Percentiles rank a stretch among this genome's conserved stretches.
Evolutionary conservation across 2,113 vertebrate species (phyloP).

Genomic region (Burhinus bistriatus): DNA sequence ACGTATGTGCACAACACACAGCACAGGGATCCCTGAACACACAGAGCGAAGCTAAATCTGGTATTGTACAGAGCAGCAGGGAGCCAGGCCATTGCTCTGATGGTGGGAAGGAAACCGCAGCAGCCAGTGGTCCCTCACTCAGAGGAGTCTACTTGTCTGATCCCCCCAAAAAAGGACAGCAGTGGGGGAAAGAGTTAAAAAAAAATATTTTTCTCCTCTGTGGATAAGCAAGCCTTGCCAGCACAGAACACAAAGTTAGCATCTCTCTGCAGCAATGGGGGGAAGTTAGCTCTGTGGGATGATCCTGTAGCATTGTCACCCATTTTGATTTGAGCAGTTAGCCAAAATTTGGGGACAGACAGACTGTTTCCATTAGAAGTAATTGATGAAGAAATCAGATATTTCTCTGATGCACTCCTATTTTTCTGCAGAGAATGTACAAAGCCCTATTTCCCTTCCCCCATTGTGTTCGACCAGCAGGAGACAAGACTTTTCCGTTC

Average conservation of each 20-base stretch:
- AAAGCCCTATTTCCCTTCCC: slow-evolving; percentile 50
- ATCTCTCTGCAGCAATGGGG: background rate
- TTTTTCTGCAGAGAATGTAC: slow-evolving; percentile 49
- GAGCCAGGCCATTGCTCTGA: background rate
- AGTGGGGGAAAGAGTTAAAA: background rate
- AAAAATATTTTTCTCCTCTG: background rate
- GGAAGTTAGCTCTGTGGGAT: background rate
- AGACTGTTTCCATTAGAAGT: slow-evolving; percentile 28
- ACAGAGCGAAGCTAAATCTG: background rate
- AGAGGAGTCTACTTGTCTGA: background rate
- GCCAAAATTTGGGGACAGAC: background rate
- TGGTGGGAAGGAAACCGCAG: background rate
- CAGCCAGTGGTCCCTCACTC: background rate
- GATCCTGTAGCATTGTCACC: background rate
- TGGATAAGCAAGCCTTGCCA: background rate
- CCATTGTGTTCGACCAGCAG: slow-evolving; percentile 40
- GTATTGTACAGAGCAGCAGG: background rate
- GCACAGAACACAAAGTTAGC: background rate
- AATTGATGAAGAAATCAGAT: slow-evolving; percentile 42
- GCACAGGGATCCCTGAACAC: background rate
- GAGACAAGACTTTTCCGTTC: slow-evolving; percentile 17
- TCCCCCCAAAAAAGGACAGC: background rate
- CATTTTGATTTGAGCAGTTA: background rate
- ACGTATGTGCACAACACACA: accelerated
- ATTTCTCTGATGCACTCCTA: slow-evolving; percentile 24